phyloP scores from a whole-genome alignment of 2,888 invertebrate species.

The Cordilura impudica region DNA sequence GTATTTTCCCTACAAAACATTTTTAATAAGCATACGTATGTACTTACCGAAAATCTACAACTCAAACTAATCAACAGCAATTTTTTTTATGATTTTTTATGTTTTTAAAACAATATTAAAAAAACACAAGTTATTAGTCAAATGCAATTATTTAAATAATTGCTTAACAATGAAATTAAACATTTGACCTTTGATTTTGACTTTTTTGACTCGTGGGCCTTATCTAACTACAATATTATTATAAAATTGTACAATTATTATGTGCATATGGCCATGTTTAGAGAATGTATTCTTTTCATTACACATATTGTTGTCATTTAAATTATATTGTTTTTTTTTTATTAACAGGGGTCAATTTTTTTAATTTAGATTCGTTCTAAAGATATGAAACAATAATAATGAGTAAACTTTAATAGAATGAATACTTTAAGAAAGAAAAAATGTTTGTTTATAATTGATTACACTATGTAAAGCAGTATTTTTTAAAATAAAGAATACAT shows the following conservation, averaged over 20 bases:
- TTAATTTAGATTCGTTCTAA: constrained; percentile 30
- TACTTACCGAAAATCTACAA: constrained; percentile 46
- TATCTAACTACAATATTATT: constrained; percentile 31
- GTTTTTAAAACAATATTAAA: background rate
- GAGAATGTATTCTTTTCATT: constrained; percentile 7
- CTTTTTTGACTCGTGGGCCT: constrained; percentile 3
- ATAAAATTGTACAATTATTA: background rate
- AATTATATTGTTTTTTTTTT: constrained; percentile 11
- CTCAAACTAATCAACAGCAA: constrained; percentile 11
- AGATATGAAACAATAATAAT: constrained; percentile 4
- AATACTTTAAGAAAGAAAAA: background rate
- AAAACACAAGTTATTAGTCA: background rate
- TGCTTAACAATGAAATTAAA: constrained; percentile 28
- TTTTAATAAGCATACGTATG: constrained; percentile 38
- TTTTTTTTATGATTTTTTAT: background rate
- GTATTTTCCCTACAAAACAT: constrained; percentile 40
- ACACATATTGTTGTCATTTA: constrained; percentile 35
- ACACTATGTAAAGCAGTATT: constrained; percentile 23
- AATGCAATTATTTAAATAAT: constrained; percentile 16
- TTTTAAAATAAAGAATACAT: background rate
- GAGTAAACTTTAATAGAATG: constrained; percentile 22
- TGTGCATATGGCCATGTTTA: background rate
- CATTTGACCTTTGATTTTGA: constrained; percentile 29
- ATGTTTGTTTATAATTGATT: constrained; percentile 21
- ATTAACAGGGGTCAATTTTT: constrained; percentile 52